Base-by-base conservation (phyloP, 2,797 vertebrate species). In the Acipenser oxyrinchus region DNA sequence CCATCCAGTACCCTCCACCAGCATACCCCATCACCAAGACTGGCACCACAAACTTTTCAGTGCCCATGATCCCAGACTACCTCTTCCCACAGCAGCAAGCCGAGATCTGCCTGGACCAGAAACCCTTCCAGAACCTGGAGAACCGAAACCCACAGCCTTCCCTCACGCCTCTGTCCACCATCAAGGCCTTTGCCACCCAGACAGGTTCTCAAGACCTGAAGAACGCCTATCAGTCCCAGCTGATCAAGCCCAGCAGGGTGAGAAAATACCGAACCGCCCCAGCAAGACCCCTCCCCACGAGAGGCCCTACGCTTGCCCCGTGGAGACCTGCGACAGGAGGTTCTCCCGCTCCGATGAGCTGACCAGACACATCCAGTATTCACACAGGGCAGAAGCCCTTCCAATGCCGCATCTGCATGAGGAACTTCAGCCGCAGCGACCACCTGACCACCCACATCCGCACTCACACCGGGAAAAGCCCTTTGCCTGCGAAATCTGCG, bases 381-480 rank as follows among this genome's bases (percentile, higher is more conserved):
- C 96, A 99, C 83, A 99, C 96, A 0, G 95, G 96, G 75, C 96
- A 99, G 88, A 98, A 98, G 73, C 96, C 96, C 74, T 99, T 99
- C 84, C 96, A 98, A 88, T 99, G 96, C 75, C 95, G 96, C 72
- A 99, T 99, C 80, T 99, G 97, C 87, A 98, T 99, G 96, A 91
- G 97, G 71, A 98, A 97, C 88, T 98, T 98, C 86, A 97, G 95
- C 85, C 93, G 95, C 76, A 98, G 95, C 0, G 96, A 99, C 87
- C 96, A 99, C 84, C 88, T 99, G 82, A 99, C 96, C 70, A 99
- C 96, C 0, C 96, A 99, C 78, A 98, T 99, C 78, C 96, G 95
- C 80, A 98, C 95, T 0, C 96, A 99, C 88, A 99, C 96, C 0
- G 96, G 96, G 96, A 99, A 87, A 99, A 99, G 85, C 96, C 96